Percentiles rank a stretch among this genome's conserved stretches.
These are phyloP conservation scores for Condylura cristata DNA, from an alignment of 2,113 vertebrate species.

Conservation along the genomic window DNA sequence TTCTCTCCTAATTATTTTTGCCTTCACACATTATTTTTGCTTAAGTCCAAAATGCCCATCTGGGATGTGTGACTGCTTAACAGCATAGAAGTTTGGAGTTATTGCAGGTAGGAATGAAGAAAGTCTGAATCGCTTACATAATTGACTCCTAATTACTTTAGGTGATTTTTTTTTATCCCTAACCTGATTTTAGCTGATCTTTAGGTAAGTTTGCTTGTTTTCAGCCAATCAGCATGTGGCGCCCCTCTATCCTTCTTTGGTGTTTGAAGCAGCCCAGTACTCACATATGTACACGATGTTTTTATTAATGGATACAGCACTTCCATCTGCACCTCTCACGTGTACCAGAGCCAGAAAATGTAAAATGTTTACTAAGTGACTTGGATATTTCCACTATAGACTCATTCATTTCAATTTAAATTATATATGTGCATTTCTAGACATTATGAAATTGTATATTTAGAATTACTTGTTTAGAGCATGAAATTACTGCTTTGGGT, in stretches of 20 bases:
- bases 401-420: not conserved
- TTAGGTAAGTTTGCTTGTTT: not conserved
- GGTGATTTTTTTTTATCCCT: not conserved
- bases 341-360: not conserved
- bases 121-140: not conserved
- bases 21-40: not conserved
- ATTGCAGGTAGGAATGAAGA: not conserved
- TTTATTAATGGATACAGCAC: not conserved
- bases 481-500: slow-evolving; percentile 16
- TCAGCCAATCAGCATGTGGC: not conserved
- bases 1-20: not conserved
- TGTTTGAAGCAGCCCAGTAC: not conserved
- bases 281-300: not conserved
- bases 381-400: not conserved
- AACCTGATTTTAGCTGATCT: not conserved
- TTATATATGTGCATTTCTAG: slow-evolving; percentile 11
- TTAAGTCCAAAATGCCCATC: not conserved
- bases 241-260: not conserved
- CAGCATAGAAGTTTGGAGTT: not conserved
- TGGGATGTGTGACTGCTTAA: not conserved
- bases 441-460: slow-evolving; percentile 12
- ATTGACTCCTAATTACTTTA: not conserved
- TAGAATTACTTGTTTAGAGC: not conserved
- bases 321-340: not conserved
- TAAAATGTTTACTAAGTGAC: not conserved